Evolutionary conservation across 2,888 invertebrate species (phyloP).

Genomic region (Melipona bicolor): DNA sequence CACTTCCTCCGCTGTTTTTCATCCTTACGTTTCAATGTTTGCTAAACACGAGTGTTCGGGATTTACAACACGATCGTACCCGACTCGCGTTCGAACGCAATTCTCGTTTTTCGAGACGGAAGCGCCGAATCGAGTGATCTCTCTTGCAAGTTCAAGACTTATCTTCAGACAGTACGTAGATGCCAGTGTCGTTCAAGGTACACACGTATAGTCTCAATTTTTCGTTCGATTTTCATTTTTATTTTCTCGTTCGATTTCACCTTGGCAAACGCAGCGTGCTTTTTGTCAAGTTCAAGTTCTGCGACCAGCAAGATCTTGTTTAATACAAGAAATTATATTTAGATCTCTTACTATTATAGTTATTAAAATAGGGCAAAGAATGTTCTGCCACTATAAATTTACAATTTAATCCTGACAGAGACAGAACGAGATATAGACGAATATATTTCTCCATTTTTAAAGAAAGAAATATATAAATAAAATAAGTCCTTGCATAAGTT

Average conservation of each 20-base stretch:
- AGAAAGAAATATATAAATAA: too few species aligned
- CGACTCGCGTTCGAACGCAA: neutral
- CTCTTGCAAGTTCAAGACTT: neutral
- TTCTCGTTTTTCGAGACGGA: neutral
- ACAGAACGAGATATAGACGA: too few species aligned
- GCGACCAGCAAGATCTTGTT: too few species aligned
- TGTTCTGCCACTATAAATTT: too few species aligned
- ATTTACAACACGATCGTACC: constrained; percentile 29
- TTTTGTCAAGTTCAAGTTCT: too few species aligned
- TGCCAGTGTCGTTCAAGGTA: too few species aligned
- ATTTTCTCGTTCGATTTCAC: neutral
- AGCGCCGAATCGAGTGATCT: constrained; percentile 10
- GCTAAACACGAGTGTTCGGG: constrained; percentile 11
- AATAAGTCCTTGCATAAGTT: neutral
- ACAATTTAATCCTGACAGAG: too few species aligned
- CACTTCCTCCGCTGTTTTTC: constrained; percentile 24
- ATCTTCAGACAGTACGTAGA: neutral
- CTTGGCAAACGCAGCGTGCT: too few species aligned
- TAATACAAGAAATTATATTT: too few species aligned
- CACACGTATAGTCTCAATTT: neutral
- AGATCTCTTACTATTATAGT: too few species aligned
- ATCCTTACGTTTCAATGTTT: constrained; percentile 35
- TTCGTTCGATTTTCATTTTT: neutral
- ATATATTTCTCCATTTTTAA: too few species aligned
- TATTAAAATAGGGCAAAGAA: too few species aligned